Base-by-base conservation (phyloP, 2,113 vertebrate genomes). In the Delphinapterus leucas region DNA sequence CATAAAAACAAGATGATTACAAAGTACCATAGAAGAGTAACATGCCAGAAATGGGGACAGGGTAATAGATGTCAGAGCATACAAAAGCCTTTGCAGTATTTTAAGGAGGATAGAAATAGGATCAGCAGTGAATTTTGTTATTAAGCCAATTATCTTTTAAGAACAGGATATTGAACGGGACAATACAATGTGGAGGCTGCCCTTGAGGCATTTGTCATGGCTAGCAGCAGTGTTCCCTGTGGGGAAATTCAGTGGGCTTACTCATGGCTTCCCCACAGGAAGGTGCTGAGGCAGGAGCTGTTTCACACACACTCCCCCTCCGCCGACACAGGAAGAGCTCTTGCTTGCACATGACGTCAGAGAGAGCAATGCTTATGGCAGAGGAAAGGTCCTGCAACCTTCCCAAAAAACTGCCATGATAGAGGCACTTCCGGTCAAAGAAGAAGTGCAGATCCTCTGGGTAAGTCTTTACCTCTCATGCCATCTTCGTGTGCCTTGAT, bases 281-380 rank as follows among this genome's bases (percentile, higher is more conserved):
- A 36, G 9, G 8, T 73, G 6, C 3, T 18, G 53, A 88, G 3
- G 3, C 14, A 10, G 61, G 25, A 17, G 8, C 3, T 3, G 4
- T 28, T 14, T n/a, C 36, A 0, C 12, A 4, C 20, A 17, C 20
- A 10, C 15, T 28, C 1, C 3, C 3, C 0, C 8, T 47, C 1
- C 15, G 1, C 7, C 6, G 6, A 9, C 13, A 33, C 6, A 2
- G 7, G n/a, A n/a, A 31, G 18, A 20, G 55, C 2, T 31, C 0
- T 2, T 1, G 4, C 23, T 12, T 63, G 31, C 14, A 3, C 1
- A 11, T 2, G 23, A 26, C 71, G 23, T 60, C 49, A 33, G 4
- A 26, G 28, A 23, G 4, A 67, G 14, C 23, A n/a, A 31, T 10
- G 41, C n/a, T 18, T 1, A 23, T 20, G 7, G 4, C 18, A 47